Conservation (phyloP, 2,113 vertebrate genomes). For the Gymnorhina tibicen region DNA sequence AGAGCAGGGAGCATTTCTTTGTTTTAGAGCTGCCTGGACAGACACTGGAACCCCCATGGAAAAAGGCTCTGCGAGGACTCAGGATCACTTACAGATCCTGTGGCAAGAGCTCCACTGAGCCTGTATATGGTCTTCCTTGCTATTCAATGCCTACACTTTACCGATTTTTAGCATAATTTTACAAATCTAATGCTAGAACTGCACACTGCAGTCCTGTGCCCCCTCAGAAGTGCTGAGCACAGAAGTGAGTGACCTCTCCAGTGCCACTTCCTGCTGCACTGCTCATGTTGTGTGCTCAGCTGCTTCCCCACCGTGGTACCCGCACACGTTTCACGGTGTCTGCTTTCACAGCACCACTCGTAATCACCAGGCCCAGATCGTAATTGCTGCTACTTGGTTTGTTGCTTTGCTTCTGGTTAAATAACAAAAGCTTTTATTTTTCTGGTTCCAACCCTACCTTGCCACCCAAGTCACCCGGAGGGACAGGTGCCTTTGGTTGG, state of each 20-base stretch:
- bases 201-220: background rate
- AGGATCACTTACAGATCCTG: background rate
- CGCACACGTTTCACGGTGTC: background rate
- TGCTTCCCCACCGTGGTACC: background rate
- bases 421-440: background rate
- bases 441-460: background rate
- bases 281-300: accelerated
- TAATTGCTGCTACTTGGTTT: background rate
- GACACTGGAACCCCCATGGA: background rate
- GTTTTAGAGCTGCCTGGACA: background rate
- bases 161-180: background rate
- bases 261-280: background rate
- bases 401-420: background rate
- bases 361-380: background rate
- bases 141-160: too few species aligned
- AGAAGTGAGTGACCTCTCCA: background rate
- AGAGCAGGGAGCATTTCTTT: background rate
- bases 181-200: background rate
- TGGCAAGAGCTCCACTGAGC: background rate
- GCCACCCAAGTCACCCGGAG: background rate
- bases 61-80: background rate
- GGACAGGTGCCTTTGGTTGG: background rate
- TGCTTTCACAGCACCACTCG: background rate
- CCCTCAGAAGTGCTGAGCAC: background rate
- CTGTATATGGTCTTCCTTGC: accelerated